Evolutionary conservation across 1,140 invertebrate genomes (phyloP).

Genomic region (Delia radicum): DNA sequence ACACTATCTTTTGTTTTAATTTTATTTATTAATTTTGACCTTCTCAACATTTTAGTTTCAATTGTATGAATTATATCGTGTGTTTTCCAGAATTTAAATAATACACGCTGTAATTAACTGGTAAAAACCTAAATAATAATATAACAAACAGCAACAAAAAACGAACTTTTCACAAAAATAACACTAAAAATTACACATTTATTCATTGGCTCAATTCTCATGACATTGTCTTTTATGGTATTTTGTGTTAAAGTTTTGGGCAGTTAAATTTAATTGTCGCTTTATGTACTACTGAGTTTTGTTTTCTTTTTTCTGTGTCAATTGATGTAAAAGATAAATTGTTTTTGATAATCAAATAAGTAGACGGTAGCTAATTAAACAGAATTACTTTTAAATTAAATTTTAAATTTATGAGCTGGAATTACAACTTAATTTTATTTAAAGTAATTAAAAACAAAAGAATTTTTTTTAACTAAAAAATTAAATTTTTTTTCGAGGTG

Average conservation of each 20-base stretch:
- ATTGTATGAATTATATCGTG: not conserved
- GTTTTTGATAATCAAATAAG: not conserved
- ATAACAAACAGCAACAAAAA: not conserved
- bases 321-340: constrained; percentile 3
- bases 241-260: not conserved
- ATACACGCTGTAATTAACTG: not conserved
- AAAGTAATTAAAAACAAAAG: too few species aligned
- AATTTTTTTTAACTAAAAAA: too few species aligned
- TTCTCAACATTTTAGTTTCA: not conserved
- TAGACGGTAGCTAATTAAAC: too few species aligned
- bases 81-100: too few species aligned
- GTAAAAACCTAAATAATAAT: not conserved
- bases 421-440: too few species aligned
- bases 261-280: not conserved
- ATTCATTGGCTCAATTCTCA: not conserved
- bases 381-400: too few species aligned
- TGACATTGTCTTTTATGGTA: not conserved
- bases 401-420: too few species aligned
- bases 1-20: too few species aligned
- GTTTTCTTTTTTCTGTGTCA: not conserved
- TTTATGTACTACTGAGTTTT: not conserved
- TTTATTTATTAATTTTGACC: not conserved
- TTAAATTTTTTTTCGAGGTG: too few species aligned
- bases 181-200: not conserved
- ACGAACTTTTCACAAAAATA: not conserved